phyloP scores from a whole-genome alignment of 2,888 invertebrate genomes.

The Calameuta filiformis region DNA sequence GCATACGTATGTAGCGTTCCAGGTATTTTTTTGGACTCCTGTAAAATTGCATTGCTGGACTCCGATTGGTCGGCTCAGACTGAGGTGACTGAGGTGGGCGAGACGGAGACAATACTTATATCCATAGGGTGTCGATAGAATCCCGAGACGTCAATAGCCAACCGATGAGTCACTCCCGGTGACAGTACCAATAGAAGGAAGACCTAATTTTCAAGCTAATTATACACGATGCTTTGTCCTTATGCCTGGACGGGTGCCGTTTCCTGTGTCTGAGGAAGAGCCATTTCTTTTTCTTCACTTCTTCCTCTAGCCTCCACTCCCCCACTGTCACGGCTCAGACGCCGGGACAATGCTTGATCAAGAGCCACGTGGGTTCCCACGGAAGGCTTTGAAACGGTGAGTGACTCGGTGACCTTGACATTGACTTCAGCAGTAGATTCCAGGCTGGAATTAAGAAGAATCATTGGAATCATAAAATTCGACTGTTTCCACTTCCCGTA shows the following conservation, averaged over 20 bases:
- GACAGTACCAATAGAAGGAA: background rate
- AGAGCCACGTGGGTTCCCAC: background rate
- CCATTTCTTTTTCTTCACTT: background rate
- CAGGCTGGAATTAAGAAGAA: background rate
- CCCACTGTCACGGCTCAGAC: background rate
- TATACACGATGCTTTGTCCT: background rate
- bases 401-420: background rate
- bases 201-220: background rate
- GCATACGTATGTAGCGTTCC: background rate
- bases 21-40: background rate
- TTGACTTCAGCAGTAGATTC: background rate
- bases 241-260: background rate
- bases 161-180: background rate
- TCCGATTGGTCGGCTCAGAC: background rate
- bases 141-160: background rate
- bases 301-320: background rate
- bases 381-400: background rate
- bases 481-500: background rate
- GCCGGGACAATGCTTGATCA: background rate
- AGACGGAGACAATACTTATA: background rate
- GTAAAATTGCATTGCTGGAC: background rate
- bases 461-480: background rate
- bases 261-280: background rate
- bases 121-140: background rate
- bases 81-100: background rate